Conservation (phyloP, 2,888 invertebrate species). For the Leptinotarsa peninsularis region DNA sequence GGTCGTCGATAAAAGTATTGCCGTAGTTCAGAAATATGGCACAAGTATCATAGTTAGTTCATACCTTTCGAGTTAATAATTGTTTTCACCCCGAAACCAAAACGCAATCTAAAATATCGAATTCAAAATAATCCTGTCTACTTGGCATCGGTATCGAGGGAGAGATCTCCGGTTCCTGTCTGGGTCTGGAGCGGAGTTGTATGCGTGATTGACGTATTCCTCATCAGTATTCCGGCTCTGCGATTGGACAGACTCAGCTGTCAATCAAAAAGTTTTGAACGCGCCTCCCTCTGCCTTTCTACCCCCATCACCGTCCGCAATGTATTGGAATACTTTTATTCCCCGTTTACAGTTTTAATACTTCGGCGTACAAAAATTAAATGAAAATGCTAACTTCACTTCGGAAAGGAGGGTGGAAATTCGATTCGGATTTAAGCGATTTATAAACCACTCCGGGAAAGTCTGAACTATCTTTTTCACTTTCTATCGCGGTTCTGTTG, state of each 20-base stretch:
- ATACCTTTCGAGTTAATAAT: background rate
- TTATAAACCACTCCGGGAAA: constrained; percentile 64
- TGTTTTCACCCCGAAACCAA: background rate
- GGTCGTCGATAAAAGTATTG: too few species aligned
- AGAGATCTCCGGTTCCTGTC: constrained; percentile 40
- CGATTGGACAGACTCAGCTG: constrained; percentile 84
- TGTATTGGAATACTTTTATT: constrained; percentile 67
- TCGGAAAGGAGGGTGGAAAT: constrained; percentile 60
- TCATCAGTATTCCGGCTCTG: constrained; percentile 81
- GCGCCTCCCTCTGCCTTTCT: constrained; percentile 61
- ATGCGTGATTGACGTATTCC: constrained; percentile 78
- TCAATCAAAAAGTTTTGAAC: constrained; percentile 77
- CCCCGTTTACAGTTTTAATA: constrained; percentile 63
- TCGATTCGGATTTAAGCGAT: constrained; percentile 67
- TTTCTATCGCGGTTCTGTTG: too few species aligned
- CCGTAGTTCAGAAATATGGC: too few species aligned
- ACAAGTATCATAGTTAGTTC: too few species aligned
- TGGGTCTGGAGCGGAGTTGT: constrained; percentile 41
- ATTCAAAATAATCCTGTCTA: constrained; percentile 23
- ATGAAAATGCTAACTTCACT: constrained; percentile 49
- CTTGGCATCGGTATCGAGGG: constrained; percentile 29
- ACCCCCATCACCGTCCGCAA: constrained; percentile 55
- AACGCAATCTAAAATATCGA: constrained; percentile 9
- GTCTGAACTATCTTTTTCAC: background rate
- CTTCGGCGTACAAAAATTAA: constrained; percentile 61